Evolutionary conservation across 2,888 invertebrate genomes (phyloP), one percentile per base, ranked within the genome.

Genomic region (Sipha maydis): DNA sequence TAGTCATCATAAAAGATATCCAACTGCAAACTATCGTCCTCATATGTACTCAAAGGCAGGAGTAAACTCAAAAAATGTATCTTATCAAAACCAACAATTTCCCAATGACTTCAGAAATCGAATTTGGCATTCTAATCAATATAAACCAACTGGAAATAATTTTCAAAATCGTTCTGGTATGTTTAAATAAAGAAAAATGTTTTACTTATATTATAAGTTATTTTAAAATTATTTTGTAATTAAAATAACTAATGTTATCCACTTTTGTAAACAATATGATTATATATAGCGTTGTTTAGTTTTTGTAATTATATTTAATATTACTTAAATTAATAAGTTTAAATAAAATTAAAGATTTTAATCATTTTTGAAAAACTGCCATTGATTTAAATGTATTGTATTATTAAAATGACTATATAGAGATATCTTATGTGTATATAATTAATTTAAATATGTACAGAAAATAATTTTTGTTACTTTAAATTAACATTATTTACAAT

Each of bases 151-250:
- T 41, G 56, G 71, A 11, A 88, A 88, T 75, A 88, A 88, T 67
- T 61, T 88, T 48, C 61, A 31, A n/a, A 88, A 88, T 7, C 86
- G 86, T 41, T 67, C 80, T 41, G 86, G 86, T 9, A 82, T 80
- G 79, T 82, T 17, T 5, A 75, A 28, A 67, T 86, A 25, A 80
- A 80, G 34, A 73, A 69, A 3, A 61, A 5, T 7, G 5, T 14
- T 14, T 48, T 48, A 14, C 48, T 14, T 48, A 48, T 48, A 48
- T 48, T 48, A 9, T 48, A 48, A 48, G 9, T 11, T 48, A 14
- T 48, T 48, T 2, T 48, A 14, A 14, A 48, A 48, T 48, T 14
- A 48, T 48, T 48, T 48, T 48, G 48, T 48, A 14, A 48, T 48
- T 48, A 48, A 48, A 48, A 48, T 48, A 48, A 14, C 48, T 14